A percentile compares a stretch with the other conserved stretches of the same genome.
Evolutionary conservation across 2,888 invertebrate species (phyloP).

Genomic region (Clanis bilineata): DNA sequence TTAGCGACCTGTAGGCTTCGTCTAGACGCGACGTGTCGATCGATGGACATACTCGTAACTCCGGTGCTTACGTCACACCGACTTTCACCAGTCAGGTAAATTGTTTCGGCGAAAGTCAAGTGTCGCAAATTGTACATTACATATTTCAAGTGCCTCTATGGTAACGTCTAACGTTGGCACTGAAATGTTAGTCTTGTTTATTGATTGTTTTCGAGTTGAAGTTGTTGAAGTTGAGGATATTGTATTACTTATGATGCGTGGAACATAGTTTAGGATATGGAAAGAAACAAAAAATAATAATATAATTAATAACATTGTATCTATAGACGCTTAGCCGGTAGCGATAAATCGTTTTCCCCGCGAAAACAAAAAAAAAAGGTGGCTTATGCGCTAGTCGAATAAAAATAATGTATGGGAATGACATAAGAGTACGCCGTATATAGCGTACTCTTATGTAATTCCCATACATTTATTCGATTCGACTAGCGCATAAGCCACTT

Average conservation of each 20-base stretch:
- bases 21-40: conserved; percentile 27
- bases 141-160: neutral
- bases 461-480: too few relatives aligned
- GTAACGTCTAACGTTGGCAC: neutral
- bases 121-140: conserved; percentile 2
- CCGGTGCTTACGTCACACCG: conserved; percentile 24
- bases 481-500: too few relatives aligned
- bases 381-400: too few relatives aligned
- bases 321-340: too few relatives aligned
- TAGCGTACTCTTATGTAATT: too few relatives aligned
- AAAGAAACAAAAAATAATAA: neutral
- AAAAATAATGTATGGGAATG: too few relatives aligned
- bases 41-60: conserved; percentile 24
- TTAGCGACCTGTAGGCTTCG: conserved; percentile 9
- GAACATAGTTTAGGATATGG: too few relatives aligned
- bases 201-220: neutral
- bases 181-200: neutral
- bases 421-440: too few relatives aligned
- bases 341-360: too few relatives aligned
- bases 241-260: too few relatives aligned
- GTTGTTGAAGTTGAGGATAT: neutral
- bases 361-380: too few relatives aligned
- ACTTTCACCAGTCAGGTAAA: conserved; percentile 23
- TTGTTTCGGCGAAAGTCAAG: conserved; percentile 21
- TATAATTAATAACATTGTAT: too few relatives aligned